Conservation (phyloP, 1,140 invertebrate species). For the Panulirus ornatus region DNA sequence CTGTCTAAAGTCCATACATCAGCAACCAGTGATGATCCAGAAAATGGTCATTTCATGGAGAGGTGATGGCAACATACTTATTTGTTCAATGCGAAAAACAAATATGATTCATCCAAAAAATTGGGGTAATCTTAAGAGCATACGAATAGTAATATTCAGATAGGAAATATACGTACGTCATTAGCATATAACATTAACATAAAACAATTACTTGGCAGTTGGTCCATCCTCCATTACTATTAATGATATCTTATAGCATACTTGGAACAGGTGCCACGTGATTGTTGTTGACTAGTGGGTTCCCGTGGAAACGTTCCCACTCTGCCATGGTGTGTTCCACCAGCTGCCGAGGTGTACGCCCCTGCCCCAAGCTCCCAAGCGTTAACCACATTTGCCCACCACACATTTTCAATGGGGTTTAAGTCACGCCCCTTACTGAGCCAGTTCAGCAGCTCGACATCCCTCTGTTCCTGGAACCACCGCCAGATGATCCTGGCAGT, state of each 20-base stretch:
- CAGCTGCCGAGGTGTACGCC: neutral
- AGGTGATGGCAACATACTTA: no score
- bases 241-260: neutral
- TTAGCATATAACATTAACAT: neutral
- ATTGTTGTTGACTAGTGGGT: neutral
- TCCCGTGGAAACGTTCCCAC: neutral
- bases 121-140: neutral
- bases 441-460: neutral
- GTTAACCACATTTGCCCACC: neutral
- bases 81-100: no score
- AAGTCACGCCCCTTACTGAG: neutral
- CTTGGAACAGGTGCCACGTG: neutral
- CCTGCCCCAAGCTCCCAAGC: neutral
- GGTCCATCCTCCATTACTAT: neutral
- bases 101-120: neutral
- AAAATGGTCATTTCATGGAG: no score
- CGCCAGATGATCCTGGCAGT: neutral
- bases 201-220: neutral
- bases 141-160: neutral
- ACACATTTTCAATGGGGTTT: neutral
- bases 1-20: no score
- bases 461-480: conserved; percentile 1
- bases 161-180: neutral
- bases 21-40: no score
- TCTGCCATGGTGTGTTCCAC: neutral